Percentiles rank a stretch among this genome's conserved stretches.
These are phyloP conservation scores for Isaurus tuberculatus DNA, from an alignment of 92 coral and sea anemone genomes.

Conservation along the genomic window DNA sequence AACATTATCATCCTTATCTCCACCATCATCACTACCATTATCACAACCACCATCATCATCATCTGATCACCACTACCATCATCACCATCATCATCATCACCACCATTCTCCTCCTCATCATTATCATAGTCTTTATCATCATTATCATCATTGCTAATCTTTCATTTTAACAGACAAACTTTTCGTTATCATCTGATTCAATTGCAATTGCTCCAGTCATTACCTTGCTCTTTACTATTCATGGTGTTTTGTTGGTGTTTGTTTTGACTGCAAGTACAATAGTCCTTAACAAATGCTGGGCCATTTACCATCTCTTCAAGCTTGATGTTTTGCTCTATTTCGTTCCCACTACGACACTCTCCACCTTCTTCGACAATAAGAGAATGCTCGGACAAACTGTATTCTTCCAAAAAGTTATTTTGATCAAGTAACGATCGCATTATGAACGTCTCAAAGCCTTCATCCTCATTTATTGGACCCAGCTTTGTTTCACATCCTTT, in stretches of 20 bases:
- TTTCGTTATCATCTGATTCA: too few relatives aligned
- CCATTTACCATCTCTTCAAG: neutral
- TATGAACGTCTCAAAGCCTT: neutral
- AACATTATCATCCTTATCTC: too few relatives aligned
- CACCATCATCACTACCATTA: too few relatives aligned
- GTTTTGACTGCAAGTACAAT: neutral
- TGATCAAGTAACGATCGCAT: neutral
- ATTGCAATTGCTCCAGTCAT: neutral
- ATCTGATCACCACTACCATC: too few relatives aligned
- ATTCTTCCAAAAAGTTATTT: neutral
- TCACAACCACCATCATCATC: too few relatives aligned
- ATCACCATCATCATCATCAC: too few relatives aligned
- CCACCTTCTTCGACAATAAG: neutral
- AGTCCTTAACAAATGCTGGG: neutral
- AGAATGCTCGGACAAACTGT: slow-evolving; percentile 12
- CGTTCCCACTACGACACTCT: neutral
- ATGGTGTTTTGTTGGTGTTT: neutral
- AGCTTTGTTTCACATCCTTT: neutral
- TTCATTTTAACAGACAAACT: too few relatives aligned
- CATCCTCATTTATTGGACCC: neutral
- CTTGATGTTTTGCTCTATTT: neutral
- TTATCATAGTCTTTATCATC: neutral
- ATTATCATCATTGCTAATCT: neutral
- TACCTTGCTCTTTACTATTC: neutral
- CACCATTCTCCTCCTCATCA: too few relatives aligned